These are phyloP conservation scores for Callocephalon fimbriatum DNA, from an alignment of 2,113 vertebrate species.

Conservation along the genomic window DNA sequence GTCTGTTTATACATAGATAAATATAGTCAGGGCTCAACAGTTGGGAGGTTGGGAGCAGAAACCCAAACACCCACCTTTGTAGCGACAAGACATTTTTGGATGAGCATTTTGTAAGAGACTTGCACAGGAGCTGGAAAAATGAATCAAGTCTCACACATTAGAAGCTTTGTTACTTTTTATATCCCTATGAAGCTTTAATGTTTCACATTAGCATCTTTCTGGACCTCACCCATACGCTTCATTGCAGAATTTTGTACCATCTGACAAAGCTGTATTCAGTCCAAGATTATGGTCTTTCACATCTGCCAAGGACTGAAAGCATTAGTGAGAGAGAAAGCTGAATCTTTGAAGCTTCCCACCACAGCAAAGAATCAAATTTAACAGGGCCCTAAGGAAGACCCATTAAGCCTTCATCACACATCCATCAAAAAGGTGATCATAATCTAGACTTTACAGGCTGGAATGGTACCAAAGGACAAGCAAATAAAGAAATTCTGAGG, in stretches of 20 bases:
- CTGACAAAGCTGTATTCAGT: conserved; percentile 41
- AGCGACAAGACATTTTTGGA: not conserved
- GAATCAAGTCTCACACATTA: not conserved
- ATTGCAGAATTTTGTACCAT: conserved; percentile 17
- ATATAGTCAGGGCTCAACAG: not conserved
- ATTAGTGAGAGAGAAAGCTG: not conserved
- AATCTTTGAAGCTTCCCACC: not conserved
- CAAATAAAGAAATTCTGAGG: not conserved
- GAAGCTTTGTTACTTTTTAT: not conserved
- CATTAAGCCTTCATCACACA: not conserved
- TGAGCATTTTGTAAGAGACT: not conserved
- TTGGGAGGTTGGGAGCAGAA: not conserved
- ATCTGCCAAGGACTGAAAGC: conserved; percentile 4
- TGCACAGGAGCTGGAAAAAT: not conserved
- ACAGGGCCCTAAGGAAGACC: not conserved
- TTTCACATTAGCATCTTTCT: conserved; percentile 35
- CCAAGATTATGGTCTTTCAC: conserved; percentile 10
- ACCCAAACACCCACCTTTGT: not conserved
- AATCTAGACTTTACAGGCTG: not conserved
- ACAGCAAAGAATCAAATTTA: not conserved
- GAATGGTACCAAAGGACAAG: not conserved
- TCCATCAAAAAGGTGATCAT: not conserved
- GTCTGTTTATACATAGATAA: not conserved
- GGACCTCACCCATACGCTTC: conserved; percentile 14
- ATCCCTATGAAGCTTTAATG: not conserved